Percentiles rank a stretch among this genome's conserved stretches.
These are phyloP conservation scores for Pinna nobilis DNA, from an alignment of 1,140 invertebrate genomes.

Conservation along the genomic window DNA sequence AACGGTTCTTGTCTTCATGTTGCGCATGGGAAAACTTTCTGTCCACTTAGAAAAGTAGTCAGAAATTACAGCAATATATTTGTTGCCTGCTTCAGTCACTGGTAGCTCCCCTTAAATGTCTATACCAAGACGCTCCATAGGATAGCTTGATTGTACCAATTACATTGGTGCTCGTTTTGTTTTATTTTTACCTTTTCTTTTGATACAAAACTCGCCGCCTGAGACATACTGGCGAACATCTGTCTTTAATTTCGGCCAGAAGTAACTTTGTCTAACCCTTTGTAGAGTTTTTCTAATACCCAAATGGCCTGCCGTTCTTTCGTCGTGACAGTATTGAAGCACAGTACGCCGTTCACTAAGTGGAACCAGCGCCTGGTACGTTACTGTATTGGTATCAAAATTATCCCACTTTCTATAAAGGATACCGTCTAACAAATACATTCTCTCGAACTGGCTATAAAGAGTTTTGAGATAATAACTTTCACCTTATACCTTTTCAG, in stretches of 20 bases:
- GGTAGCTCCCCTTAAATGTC: constrained; percentile 34
- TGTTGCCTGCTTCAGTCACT: constrained; percentile 38
- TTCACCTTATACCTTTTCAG: not conserved
- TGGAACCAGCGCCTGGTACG: constrained; percentile 2
- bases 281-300: no score
- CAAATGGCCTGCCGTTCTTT: not conserved
- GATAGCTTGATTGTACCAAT: not conserved
- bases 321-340: constrained; percentile 1
- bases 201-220: no score
- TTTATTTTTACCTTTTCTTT: no score
- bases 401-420: not conserved
- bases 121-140: constrained; percentile 22
- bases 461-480: not conserved
- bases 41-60: constrained; percentile 58
- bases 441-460: not conserved
- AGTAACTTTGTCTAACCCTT: no score
- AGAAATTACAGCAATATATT: constrained; percentile 52
- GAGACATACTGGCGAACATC: no score
- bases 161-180: constrained; percentile 13
- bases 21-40: constrained; percentile 50
- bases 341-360: not conserved
- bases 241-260: no score
- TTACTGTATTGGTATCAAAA: not conserved
- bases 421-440: not conserved
- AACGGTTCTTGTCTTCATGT: constrained; percentile 32